phyloP scores from a whole-genome alignment of 2,797 vertebrate genomes.

The Anguilla anguilla region DNA sequence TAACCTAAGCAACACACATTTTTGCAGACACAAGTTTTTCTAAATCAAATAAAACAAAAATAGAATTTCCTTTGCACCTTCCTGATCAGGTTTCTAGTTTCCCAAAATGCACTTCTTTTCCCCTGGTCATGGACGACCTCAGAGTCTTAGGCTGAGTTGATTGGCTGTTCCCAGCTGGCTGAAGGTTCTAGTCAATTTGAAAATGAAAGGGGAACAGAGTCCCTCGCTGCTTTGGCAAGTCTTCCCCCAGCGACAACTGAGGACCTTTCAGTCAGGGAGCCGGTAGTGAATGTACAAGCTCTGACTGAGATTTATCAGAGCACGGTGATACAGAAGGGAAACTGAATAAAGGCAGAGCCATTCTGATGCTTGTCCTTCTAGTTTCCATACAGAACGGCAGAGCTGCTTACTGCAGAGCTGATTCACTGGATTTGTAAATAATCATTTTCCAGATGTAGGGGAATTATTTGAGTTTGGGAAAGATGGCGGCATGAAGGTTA shows the following conservation, averaged over 20 bases:
- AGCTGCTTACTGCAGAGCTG: too few species aligned
- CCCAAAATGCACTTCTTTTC: not conserved
- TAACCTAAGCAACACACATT: too few species aligned
- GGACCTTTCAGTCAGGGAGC: not conserved
- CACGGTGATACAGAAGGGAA: not conserved
- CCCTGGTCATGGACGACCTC: not conserved
- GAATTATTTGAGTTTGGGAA: not conserved
- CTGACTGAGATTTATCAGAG: not conserved
- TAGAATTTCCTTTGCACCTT: not conserved
- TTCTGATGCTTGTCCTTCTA: not conserved
- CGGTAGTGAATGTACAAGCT: not conserved
- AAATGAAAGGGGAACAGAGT: not conserved
- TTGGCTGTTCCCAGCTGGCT: not conserved
- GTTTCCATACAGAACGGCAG: too few species aligned
- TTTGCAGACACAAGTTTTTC: not conserved
- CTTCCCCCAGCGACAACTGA: not conserved
- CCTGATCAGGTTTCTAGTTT: not conserved
- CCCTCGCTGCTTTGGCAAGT: not conserved
- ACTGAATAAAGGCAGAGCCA: not conserved
- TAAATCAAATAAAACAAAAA: not conserved
- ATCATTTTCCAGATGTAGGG: too few species aligned
- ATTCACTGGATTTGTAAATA: too few species aligned
- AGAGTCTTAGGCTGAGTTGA: not conserved
- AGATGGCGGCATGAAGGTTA: not conserved
- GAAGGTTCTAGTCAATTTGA: not conserved